Conservation (phyloP, 2,888 invertebrate genomes). For the Leucoma salicis region DNA sequence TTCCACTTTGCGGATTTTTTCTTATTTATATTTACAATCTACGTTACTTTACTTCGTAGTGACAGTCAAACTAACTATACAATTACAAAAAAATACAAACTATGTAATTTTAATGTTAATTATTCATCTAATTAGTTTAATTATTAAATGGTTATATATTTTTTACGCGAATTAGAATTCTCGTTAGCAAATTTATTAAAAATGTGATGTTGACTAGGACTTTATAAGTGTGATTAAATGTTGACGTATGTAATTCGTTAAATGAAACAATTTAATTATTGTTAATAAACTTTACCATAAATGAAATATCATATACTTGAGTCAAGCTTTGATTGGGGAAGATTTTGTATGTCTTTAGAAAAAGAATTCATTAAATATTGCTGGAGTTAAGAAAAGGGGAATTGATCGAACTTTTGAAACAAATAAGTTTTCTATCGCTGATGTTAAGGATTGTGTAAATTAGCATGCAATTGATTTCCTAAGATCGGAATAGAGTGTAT, state of each 20-base stretch:
- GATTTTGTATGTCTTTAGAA: conserved; percentile 14
- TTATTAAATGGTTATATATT: background rate
- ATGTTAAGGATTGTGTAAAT: background rate
- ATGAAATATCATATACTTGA: conserved; percentile 37
- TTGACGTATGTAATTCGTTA: conserved; percentile 72
- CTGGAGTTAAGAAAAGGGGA: too few relatives aligned
- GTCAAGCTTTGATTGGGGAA: conserved; percentile 22
- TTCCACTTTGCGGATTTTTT: conserved; percentile 14
- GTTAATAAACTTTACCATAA: conserved; percentile 46
- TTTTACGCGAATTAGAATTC: conserved; percentile 18
- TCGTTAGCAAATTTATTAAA: conserved; percentile 49
- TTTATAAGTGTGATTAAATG: conserved; percentile 64
- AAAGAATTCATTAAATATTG: too few relatives aligned
- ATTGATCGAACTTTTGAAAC: too few relatives aligned
- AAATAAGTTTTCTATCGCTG: too few relatives aligned
- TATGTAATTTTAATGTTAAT: background rate
- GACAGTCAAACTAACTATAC: background rate
- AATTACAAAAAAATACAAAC: background rate
- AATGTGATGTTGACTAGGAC: conserved; percentile 78
- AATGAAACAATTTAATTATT: conserved; percentile 53
- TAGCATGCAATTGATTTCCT: conserved; percentile 6
- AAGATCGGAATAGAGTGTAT: conserved; percentile 41
- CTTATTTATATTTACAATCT: too few relatives aligned
- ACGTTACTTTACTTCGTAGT: too few relatives aligned
- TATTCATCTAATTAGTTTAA: background rate